Evolutionary conservation across 2,888 invertebrate species (phyloP).

Genomic region (Sminthurinus aureus): DNA sequence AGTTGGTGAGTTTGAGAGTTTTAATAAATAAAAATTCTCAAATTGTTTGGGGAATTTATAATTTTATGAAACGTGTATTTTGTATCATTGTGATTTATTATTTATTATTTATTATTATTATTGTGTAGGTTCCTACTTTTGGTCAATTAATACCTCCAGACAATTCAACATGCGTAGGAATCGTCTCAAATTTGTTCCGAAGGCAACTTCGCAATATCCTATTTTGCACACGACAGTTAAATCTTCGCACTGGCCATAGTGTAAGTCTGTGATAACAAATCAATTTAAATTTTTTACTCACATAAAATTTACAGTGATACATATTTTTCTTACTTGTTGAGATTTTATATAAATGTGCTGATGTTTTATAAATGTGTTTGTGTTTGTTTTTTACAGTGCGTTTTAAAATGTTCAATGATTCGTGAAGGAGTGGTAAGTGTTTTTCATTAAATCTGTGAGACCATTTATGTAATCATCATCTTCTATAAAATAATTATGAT

Average conservation of each 20-base stretch:
- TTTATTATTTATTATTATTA: not conserved
- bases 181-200: slow-evolving; percentile 28
- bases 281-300: no score
- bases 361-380: not conserved
- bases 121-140: not conserved
- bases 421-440: slow-evolving; percentile 38
- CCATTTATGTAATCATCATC: no score
- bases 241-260: slow-evolving; percentile 24
- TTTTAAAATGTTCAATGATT: slow-evolving; percentile 38
- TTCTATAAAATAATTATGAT: not conserved
- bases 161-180: slow-evolving; percentile 33
- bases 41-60: no score
- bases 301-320: not conserved
- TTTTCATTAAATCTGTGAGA: no score
- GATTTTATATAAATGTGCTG: not conserved
- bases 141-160: slow-evolving; percentile 15
- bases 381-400: slow-evolving; percentile 27
- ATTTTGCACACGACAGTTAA: slow-evolving; percentile 17
- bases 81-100: not conserved
- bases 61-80: no score
- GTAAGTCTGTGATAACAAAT: no score
- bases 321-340: not conserved
- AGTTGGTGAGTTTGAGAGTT: slow-evolving; percentile 8
- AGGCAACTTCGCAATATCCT: slow-evolving; percentile 31
- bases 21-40: not conserved